These are phyloP conservation scores for Agrotis ipsilon DNA, from an alignment of 2,888 invertebrate genomes.

Conservation along the genomic window DNA sequence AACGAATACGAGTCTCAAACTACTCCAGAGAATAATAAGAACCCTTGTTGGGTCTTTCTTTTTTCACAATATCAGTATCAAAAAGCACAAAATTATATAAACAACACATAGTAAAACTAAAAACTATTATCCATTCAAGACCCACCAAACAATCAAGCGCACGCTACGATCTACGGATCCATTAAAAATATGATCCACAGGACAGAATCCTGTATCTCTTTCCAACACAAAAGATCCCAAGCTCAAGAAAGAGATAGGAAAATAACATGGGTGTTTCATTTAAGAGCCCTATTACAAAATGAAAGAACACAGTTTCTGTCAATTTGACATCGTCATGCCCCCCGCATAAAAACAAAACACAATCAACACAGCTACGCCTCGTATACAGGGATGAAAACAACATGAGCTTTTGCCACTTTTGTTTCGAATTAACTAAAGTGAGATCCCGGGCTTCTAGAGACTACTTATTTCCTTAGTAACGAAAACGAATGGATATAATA, in stretches of 20 bases:
- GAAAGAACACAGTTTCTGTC: too few species aligned
- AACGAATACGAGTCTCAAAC: too few species aligned
- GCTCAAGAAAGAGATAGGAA: constrained; percentile 47
- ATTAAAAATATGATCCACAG: constrained; percentile 66
- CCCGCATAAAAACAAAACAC: too few species aligned
- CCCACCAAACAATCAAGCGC: constrained; percentile 59
- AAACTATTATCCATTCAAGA: constrained; percentile 56
- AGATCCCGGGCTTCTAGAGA: too few species aligned
- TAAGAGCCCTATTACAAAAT: too few species aligned
- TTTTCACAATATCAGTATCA: constrained; percentile 12
- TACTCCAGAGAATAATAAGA: neutral
- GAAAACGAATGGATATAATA: too few species aligned
- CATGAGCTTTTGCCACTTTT: too few species aligned
- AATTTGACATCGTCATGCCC: too few species aligned
- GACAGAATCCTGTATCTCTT: constrained; percentile 46
- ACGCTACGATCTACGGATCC: constrained; percentile 57
- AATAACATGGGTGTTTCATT: constrained; percentile 72
- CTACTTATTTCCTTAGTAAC: too few species aligned
- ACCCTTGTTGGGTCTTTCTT: neutral
- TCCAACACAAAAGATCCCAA: constrained; percentile 30
- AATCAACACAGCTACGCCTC: too few species aligned
- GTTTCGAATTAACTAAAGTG: too few species aligned
- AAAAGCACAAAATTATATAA: constrained; percentile 15
- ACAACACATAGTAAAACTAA: constrained; percentile 16
- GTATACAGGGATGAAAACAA: too few species aligned